Base-by-base conservation (phyloP, 2,797 vertebrate species). In the Luscinia luscinia region DNA sequence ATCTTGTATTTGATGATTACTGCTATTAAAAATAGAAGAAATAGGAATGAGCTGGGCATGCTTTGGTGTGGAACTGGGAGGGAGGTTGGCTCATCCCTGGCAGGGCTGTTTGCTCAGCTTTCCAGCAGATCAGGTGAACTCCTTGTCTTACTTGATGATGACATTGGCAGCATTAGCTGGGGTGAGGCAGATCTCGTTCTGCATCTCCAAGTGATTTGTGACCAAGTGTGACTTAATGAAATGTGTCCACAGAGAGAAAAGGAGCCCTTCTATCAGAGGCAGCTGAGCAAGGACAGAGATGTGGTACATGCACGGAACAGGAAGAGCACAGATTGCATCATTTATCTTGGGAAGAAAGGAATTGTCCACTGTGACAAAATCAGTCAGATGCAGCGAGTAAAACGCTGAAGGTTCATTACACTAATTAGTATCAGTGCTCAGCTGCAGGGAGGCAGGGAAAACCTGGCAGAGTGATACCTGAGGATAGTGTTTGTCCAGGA, bases 391-490 rank as follows among this genome's bases (percentile, higher is more conserved):
- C 77, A 76, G 84, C 94, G 91, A 73, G 91, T 91, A 84, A 93
- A 96, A 84, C 12, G 38, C 51, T 81, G 87, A 96, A 82, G 72
- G 69, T 92, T 96, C 79, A 58, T 95, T 96, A 87, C 22, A 1
- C 89, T 98, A 94, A 97, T 96, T 95, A 96, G 69, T 52, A 87
- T 84, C 93, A 46, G 46, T 80, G 89, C 84, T 97, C 68, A 49
- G 78, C 87, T 93, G 67, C 64, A 54, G 70, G 59, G 64, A 88
- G 73, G 77, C 63, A 70, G 55, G 46, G n/a, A 78, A 55, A 84
- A 80, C 59, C 89, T 94, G 87, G 22, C 87, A 92, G 87, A 85
- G 36, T 64, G 82, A 79, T 89, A 19, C 28, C 85, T 93, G n/a
- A 90, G 89, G 82, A 32, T 12, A 75, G 30, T 1, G 2, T 87